Conservation (phyloP, 2,797 vertebrate species). For the Potorous gilbertii region DNA sequence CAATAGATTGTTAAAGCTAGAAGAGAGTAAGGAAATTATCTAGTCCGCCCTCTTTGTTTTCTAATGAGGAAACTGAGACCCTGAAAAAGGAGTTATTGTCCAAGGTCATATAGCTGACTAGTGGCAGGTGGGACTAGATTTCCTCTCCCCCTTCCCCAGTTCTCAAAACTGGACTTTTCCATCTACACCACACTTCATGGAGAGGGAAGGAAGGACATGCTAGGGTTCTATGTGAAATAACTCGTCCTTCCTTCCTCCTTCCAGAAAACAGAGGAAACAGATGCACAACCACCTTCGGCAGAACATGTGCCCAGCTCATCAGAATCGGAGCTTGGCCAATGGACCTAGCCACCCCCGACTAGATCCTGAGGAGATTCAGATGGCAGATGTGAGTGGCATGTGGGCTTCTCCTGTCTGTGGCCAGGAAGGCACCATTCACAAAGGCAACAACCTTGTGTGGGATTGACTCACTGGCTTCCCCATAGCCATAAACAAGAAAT, state of each 20-base stretch:
- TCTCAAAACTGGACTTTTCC: not conserved
- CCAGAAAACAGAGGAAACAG: constrained; percentile 97
- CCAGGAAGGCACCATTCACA: not conserved
- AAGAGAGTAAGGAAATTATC: not conserved
- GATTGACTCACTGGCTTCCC: not conserved
- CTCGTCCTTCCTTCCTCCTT: constrained; percentile 48
- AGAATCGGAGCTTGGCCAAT: constrained; percentile 94
- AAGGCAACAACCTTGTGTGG: not conserved
- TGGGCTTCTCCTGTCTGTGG: constrained; percentile 18
- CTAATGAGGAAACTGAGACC: not conserved
- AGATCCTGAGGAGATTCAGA: constrained; percentile 96
- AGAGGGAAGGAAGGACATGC: too few species aligned
- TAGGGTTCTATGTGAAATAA: constrained; percentile 42
- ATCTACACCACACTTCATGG: not conserved
- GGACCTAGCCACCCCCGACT: constrained; percentile 97
- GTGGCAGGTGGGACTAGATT: not conserved
- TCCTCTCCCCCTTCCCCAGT: too few species aligned
- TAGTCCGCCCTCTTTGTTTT: not conserved
- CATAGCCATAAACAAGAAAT: not conserved
- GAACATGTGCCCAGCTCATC: constrained; percentile 97
- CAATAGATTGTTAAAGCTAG: not conserved
- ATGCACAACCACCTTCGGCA: constrained; percentile 98
- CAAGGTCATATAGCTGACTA: not conserved
- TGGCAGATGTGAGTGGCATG: constrained; percentile 92
- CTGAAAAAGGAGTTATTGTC: not conserved